A percentile compares a stretch with the other conserved stretches of the same genome.
These are phyloP conservation scores for Zoanthus sociatus DNA, from an alignment of 92 coral and sea anemone genomes.

Conservation along the genomic window DNA sequence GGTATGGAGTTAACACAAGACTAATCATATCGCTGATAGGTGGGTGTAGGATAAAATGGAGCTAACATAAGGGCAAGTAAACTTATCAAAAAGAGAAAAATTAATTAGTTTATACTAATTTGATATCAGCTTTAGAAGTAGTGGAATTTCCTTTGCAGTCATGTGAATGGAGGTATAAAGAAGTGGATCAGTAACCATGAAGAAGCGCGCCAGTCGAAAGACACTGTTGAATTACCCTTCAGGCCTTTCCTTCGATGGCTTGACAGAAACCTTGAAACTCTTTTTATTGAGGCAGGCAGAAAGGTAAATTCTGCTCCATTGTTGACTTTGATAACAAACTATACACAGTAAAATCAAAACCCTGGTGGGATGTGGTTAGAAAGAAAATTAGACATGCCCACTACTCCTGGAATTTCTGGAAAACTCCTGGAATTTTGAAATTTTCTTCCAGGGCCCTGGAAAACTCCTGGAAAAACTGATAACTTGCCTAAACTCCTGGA, in stretches of 20 bases:
- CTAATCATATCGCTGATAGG: not conserved
- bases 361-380: too few species aligned
- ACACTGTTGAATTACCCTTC: slow-evolving; percentile 78
- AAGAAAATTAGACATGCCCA: too few species aligned
- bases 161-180: slow-evolving; percentile 67
- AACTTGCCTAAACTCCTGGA: too few species aligned
- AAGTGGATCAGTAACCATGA: slow-evolving; percentile 74
- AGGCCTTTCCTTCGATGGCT: slow-evolving; percentile 95
- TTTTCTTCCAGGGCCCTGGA: too few species aligned
- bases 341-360: too few species aligned
- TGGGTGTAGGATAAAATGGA: not conserved
- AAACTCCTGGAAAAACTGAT: too few species aligned
- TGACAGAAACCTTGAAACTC: slow-evolving; percentile 81
- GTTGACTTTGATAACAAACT: too few species aligned
- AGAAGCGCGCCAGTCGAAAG: slow-evolving; percentile 60
- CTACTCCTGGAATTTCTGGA: too few species aligned
- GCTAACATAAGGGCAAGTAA: too few species aligned
- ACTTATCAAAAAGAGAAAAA: too few species aligned
- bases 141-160: slow-evolving; percentile 49
- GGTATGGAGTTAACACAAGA: not conserved
- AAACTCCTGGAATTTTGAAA: too few species aligned
- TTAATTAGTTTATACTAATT: not conserved
- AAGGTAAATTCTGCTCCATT: slow-evolving; percentile 52
- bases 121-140: not conserved
- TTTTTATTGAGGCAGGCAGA: slow-evolving; percentile 83